Base-by-base conservation (phyloP, 2,113 vertebrate genomes). In the Phaethon lepturus region DNA sequence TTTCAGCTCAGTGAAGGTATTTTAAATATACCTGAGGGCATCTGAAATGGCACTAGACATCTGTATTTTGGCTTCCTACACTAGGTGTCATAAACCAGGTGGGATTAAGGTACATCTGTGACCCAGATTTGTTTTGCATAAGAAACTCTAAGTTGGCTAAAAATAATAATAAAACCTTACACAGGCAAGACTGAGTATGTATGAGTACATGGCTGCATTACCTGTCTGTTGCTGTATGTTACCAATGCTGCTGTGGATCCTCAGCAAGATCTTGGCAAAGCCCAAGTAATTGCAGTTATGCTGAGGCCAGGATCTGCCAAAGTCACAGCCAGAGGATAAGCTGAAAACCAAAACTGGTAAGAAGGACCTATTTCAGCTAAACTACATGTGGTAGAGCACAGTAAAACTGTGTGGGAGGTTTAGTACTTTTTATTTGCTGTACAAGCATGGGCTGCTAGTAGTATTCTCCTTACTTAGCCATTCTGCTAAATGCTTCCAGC, bases 241-340 rank as follows among this genome's bases (percentile, higher is more conserved):
- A 19, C 44, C 47, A 31, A 2, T 24, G 52, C 67, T 78, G 78
- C 60, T 68, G 53, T 19, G 62, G 13, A 45, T 52, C 74, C 69
- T 62, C 17, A 15, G 78, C 26, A 56, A 20, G 60, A 25, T 24
- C 86, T 58, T 66, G 50, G 45, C 47, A 82, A 86, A 88, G 25
- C 56, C 42, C 42, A 12, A 50, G n/a, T 28, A 42, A 42, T 8
- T 28, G 50, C 28, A 33, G 28, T 40, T 0, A 2, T 47, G n/a
- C 38, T 1, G 1, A 68, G 35, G 20, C 40, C 28, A 26, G 59
- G 55, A 42, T 66, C 45, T 69, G 1, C 58, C 3, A 0, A 55
- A 86, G 33, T 42, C 67, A 44, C 59, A 83, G 44, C 44, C 63
- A 59, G 53, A 88, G 44, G 52, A 59, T 42, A 56, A 86, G 44